Base-by-base conservation (phyloP, 2,888 invertebrate species). In the Cephus pygmeus region DNA sequence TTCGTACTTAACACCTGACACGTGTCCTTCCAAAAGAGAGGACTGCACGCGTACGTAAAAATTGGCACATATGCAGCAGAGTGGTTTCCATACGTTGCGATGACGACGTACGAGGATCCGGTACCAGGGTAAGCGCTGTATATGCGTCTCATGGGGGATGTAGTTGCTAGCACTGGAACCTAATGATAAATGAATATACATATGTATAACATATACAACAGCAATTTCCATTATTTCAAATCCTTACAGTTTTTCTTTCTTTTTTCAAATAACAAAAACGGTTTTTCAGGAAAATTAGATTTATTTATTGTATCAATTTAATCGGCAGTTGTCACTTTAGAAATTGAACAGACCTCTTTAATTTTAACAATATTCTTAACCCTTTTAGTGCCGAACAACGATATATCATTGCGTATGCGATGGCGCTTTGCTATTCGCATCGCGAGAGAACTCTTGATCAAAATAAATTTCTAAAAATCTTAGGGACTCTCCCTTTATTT, bases 21-120 rank as follows among this genome's bases (percentile, higher is more conserved):
- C 74, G 88, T 89, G 81, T 93, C 92, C 30, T 90, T 89, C 76
- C 92, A 92, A 3, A 91, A 86, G 11, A 91, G 76, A 3, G 93
- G 91, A 80, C 93, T 92, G 89, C 96, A 96, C 1, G 94, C 95
- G 86, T 96, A 96, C 1, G 94, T 94, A 75, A 93, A 92, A 3
- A 93, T 92, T 1, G 96, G 96, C 0, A 96, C 94, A 88, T 97
- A 96, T 4, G 95, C 93, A 0, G 95, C 92, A 81, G 93, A 93
- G 12, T 86, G 79, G 79, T 90, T 87, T 34, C 86, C 89, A 83
- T 89, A 91, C 30, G 87, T 91, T 6, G 94, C 94, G 3, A 95
- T 90, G 0, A 93, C 92, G 0, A 92, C 94, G 87, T 93, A 95
- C 73, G 95, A 91, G 0, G 93, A 92, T 3, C 95, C 95, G 0